Conservation (phyloP, 2,113 vertebrate genomes). For the Engraulis encrasicolus region DNA sequence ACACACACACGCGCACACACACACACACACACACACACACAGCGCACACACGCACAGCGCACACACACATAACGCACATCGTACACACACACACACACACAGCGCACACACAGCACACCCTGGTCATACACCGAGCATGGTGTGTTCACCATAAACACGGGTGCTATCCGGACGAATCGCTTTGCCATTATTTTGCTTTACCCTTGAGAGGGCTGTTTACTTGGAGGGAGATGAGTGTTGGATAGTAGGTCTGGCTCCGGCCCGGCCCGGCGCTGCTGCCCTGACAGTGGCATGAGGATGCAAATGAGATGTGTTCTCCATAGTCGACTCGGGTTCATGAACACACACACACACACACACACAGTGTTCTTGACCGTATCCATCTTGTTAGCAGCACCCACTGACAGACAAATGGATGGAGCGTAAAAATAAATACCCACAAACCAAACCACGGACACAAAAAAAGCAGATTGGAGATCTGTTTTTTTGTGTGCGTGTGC, state of each 20-base stretch:
- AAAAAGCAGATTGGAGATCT: neutral
- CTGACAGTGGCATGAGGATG: neutral
- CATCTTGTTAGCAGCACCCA: slow-evolving; percentile 1
- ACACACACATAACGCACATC: too few relatives aligned
- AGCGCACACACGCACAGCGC: too few relatives aligned
- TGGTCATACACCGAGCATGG: neutral
- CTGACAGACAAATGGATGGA: neutral
- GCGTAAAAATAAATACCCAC: neutral
- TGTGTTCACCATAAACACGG: neutral
- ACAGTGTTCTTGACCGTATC: slow-evolving; percentile 35
- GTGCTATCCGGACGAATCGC: neutral
- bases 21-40: too few relatives aligned
- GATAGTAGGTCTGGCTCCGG: neutral
- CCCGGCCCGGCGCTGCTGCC: too few relatives aligned
- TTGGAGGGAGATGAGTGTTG: neutral
- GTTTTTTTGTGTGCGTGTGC: neutral
- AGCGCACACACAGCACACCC: neutral
- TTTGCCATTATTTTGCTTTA: neutral
- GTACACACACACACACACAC: neutral
- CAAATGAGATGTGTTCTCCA: slow-evolving; percentile 12
- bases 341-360: slow-evolving; percentile 34
- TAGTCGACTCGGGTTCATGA: slow-evolving; percentile 11
- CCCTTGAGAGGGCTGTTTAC: slow-evolving; percentile 8
- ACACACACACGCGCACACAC: too few relatives aligned
- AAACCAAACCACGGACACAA: too few relatives aligned